Base-by-base conservation (phyloP, 1,140 invertebrate species). In the Uloborus diversus region DNA sequence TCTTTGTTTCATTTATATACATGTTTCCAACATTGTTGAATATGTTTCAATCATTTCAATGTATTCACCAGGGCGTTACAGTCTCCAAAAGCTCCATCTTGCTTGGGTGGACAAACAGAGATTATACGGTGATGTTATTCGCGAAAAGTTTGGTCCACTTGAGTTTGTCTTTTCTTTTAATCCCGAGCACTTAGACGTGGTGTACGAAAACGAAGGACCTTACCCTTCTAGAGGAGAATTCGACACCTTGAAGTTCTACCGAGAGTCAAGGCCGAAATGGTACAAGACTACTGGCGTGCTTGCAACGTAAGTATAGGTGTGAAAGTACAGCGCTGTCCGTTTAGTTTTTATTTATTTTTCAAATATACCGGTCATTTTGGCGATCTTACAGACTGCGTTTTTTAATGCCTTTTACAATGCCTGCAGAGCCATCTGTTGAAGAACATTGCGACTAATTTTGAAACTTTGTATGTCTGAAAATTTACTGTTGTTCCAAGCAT, bases 171-270 rank as follows among this genome's bases (percentile, higher is more conserved):
- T 62, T 0, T 59, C 94, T 11, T 93, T 93, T 86, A 90, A 92
- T 84, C 92, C 92, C 0, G 90, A 93, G 73, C 92, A 93, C 83
- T 93, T 93, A 11, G 90, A 93, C 64, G 90, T 90, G 75, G 90
- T 94, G 62, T 93, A 93, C 83, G 88, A 92, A 73, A 89, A 90
- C 28, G 93, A 94, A 85, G 93, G 94, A 82, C 85, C 87, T 1
- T 90, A 94, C 89, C 93, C 93, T 0, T 89, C 92, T 80, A 88
- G 93, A 82, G 93, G 92, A 25, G 71, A 62, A 37, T 69, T 81
- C 28, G 28, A 37, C 0, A 53, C 42, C 20, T 37, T 81, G 27
- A 56, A 49, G 17, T 51, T 28, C 7, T 81, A 78, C 32, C 51
- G 80, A 53, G 64, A 78, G 25, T 49, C 11, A 0, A 59, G 73